phyloP scores from a whole-genome alignment of 2,113 vertebrate species.

The Nerophis ophidion region DNA sequence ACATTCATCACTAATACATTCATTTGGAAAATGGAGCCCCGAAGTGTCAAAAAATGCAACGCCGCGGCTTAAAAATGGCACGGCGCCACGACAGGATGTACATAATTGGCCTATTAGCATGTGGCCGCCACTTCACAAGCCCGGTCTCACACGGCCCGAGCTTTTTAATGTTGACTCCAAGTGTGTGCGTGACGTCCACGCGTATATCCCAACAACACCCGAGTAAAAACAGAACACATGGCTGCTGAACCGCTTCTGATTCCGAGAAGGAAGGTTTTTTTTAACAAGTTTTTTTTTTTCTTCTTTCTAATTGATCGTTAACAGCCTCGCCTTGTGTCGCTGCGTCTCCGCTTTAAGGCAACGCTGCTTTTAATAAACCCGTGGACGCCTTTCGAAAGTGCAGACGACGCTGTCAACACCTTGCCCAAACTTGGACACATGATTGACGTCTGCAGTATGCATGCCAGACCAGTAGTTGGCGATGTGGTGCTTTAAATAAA shows the following conservation, averaged over 20 bases:
- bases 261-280: slow-evolving; percentile 50
- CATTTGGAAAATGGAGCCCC: slow-evolving; percentile 77
- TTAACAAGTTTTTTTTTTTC: slow-evolving; percentile 21
- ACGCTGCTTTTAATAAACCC: too few species aligned
- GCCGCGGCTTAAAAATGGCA: slow-evolving; percentile 68
- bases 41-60: slow-evolving; percentile 75
- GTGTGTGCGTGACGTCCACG: slow-evolving; percentile 23
- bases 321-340: slow-evolving; percentile 38
- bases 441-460: too few species aligned
- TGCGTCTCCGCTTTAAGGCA: slow-evolving; percentile 27
- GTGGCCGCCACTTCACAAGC: slow-evolving; percentile 74
- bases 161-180: slow-evolving; percentile 67
- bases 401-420: too few species aligned
- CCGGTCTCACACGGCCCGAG: slow-evolving; percentile 65
- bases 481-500: too few species aligned
- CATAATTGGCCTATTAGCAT: slow-evolving; percentile 78
- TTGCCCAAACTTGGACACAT: too few species aligned
- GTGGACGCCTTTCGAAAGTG: too few species aligned
- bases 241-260: slow-evolving; percentile 55
- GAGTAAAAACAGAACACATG: slow-evolving; percentile 62
- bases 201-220: slow-evolving; percentile 50
- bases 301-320: slow-evolving; percentile 57
- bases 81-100: slow-evolving; percentile 67
- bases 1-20: slow-evolving; percentile 87
- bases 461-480: too few species aligned